Percentiles rank a stretch among this genome's conserved stretches.
These are phyloP conservation scores for Calliphora vomitoria DNA, from an alignment of 2,888 invertebrate species.

Conservation along the genomic window DNA sequence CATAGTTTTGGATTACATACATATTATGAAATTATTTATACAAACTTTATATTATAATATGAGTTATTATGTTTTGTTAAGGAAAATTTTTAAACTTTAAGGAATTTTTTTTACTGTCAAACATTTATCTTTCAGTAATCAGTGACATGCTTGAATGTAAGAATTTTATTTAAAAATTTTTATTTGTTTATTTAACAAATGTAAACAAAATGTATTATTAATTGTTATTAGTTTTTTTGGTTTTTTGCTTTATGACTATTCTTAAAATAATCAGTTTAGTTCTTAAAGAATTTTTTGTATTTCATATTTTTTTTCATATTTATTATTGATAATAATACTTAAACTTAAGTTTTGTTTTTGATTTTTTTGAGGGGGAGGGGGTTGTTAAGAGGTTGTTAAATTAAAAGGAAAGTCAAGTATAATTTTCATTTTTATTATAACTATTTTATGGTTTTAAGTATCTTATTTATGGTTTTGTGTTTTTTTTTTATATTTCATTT, in stretches of 20 bases:
- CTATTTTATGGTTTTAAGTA: conserved; percentile 9
- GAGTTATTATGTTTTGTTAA: neutral
- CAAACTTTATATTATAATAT: conserved; percentile 24
- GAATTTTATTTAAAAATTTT: neutral
- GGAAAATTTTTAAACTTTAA: neutral
- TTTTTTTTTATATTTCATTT: conserved; percentile 13
- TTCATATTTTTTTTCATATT: neutral
- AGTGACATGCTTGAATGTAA: neutral
- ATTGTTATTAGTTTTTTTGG: conserved; percentile 32
- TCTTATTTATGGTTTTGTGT: neutral
- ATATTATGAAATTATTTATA: conserved; percentile 31
- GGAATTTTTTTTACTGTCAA: neutral
- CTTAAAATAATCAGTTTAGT: conserved; percentile 71
- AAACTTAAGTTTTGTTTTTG: conserved; percentile 28
- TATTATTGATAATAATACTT: conserved; percentile 38
- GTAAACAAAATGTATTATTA: conserved; percentile 32
- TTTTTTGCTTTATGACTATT: conserved; percentile 34
- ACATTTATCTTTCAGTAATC: neutral
- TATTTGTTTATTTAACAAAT: conserved; percentile 8
- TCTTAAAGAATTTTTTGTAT: conserved; percentile 58
- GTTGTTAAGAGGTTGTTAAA: too few species aligned
- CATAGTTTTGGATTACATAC: conserved; percentile 42
- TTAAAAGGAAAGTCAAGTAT: conserved; percentile 18
- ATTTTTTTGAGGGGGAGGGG: neutral
- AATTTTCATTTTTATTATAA: conserved; percentile 16